These are phyloP conservation scores for Helicoverpa assulta DNA, from an alignment of 2,888 invertebrate genomes.

Conservation along the genomic window DNA sequence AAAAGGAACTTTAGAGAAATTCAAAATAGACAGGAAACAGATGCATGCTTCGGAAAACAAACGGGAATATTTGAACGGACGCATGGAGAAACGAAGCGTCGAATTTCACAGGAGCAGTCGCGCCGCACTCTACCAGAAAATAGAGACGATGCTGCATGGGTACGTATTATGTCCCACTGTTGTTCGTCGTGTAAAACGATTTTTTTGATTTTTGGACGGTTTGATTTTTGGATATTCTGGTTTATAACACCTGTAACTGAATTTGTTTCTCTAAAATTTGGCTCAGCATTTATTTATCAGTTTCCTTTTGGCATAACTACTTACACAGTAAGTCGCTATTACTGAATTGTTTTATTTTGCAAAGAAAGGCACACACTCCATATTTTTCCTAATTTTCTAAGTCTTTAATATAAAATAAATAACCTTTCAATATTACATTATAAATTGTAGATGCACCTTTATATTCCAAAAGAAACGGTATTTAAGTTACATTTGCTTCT, in stretches of 20 bases:
- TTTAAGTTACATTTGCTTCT: conserved; percentile 3
- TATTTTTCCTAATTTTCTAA: too few relatives aligned
- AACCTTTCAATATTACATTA: too few relatives aligned
- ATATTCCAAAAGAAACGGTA: neutral
- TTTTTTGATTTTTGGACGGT: conserved; percentile 24
- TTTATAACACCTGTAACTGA: too few relatives aligned
- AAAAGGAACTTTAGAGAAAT: conserved; percentile 73
- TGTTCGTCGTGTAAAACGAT: conserved; percentile 39
- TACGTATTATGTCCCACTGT: conserved; percentile 78
- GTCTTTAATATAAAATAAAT: neutral
- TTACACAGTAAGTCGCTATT: too few relatives aligned
- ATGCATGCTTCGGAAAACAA: conserved; percentile 84
- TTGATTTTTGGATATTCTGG: conserved; percentile 17
- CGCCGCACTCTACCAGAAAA: conserved; percentile 91
- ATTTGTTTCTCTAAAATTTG: too few relatives aligned
- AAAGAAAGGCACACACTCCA: too few relatives aligned
- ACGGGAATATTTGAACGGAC: conserved; percentile 80
- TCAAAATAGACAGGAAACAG: conserved; percentile 83
- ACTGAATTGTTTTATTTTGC: too few relatives aligned
- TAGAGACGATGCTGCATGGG: conserved; percentile 92
- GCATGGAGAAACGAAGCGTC: conserved; percentile 72
- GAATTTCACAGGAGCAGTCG: conserved; percentile 92
- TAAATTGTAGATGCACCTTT: neutral
- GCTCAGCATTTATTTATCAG: too few relatives aligned
- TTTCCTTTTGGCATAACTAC: too few relatives aligned